Evolutionary conservation across 1,140 invertebrate species (phyloP), one percentile per base, ranked within the genome.

Genomic region (Dysdera silvatica): DNA sequence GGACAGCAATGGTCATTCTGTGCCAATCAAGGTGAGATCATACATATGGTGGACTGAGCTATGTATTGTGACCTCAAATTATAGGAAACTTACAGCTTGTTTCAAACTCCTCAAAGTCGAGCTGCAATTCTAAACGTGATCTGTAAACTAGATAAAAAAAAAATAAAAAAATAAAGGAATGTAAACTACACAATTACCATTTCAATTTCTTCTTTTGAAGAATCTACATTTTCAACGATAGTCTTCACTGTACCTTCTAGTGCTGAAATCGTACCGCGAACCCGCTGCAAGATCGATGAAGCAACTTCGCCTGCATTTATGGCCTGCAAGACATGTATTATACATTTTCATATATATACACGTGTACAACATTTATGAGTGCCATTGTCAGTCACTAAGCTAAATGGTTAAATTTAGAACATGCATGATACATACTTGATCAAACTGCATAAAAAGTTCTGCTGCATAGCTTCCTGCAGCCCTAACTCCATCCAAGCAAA

Each of bases 231-330:
- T 37, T 63, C 31, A 23, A 63, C n/a, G 32, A 56, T 18, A 47
- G 20, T n/a, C n/a, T n/a, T n/a, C n/a, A n/a, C n/a, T n/a, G n/a
- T n/a, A n/a, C n/a, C n/a, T 49, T 63, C 33, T 14, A 63, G 37
- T 4, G 31, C 31, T 3, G 14, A n/a, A 26, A 63, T 29, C 31
- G 48, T 55, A 18, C 49, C 41, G 29, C 53, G 6, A 16, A 63
- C 8, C 20, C 24, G 24, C 32, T 55, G 53, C 0, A 63, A 28
- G 14, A 63, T 4, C 4, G 32, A 14, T 10, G 51, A 31, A 1
- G 61, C 56, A 7, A 56, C 24, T 40, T 63, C 61, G 26, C 61
- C 61, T 29, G 61, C 61, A 48, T 56, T 63, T 7, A 45, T 56
- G 12, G 61, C 61, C 61, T 63, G 26, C 1, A 56, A 63, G 8